These are phyloP conservation scores for Amblyteles armatorius DNA, from an alignment of 2,888 invertebrate genomes.

Conservation along the genomic window DNA sequence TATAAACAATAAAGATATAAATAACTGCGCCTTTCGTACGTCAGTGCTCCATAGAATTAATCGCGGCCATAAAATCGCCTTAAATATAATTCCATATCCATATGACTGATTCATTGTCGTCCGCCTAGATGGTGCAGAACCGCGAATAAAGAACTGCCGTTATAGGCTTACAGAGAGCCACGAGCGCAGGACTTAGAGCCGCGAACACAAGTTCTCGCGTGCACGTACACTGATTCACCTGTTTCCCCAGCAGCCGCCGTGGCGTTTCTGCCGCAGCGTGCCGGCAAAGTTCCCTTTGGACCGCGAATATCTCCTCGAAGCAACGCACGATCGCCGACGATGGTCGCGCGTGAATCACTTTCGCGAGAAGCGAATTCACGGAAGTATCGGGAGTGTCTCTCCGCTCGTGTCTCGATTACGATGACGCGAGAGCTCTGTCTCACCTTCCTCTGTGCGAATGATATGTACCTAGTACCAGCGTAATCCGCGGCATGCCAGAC, in stretches of 20 bases:
- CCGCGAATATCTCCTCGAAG: neutral
- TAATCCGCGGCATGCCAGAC: slow-evolving; percentile 54
- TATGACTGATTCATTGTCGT: slow-evolving; percentile 30
- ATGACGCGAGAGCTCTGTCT: slow-evolving; percentile 47
- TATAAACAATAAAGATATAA: slow-evolving; percentile 18
- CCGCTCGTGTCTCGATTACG: slow-evolving; percentile 21
- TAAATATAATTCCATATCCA: slow-evolving; percentile 16
- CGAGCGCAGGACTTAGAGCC: slow-evolving; percentile 29
- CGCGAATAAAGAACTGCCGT: slow-evolving; percentile 32
- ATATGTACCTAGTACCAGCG: slow-evolving; percentile 31
- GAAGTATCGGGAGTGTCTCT: slow-evolving; percentile 48
- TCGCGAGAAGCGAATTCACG: slow-evolving; percentile 64
- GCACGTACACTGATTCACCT: slow-evolving; percentile 45
- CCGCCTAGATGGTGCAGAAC: neutral
- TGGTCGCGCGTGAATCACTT: slow-evolving; percentile 64
- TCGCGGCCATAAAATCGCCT: neutral
- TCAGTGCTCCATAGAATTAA: slow-evolving; percentile 17
- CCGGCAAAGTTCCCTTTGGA: slow-evolving; percentile 22
- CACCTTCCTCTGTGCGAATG: slow-evolving; percentile 50
- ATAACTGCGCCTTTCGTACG: slow-evolving; percentile 4
- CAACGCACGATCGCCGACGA: slow-evolving; percentile 24
- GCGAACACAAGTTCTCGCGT: slow-evolving; percentile 32
- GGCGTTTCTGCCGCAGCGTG: neutral
- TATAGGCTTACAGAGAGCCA: slow-evolving; percentile 47
- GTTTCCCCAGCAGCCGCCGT: slow-evolving; percentile 18